Evolutionary conservation across 2,113 vertebrate genomes (phyloP).

Genomic region (Daphoenositta chrysoptera): DNA sequence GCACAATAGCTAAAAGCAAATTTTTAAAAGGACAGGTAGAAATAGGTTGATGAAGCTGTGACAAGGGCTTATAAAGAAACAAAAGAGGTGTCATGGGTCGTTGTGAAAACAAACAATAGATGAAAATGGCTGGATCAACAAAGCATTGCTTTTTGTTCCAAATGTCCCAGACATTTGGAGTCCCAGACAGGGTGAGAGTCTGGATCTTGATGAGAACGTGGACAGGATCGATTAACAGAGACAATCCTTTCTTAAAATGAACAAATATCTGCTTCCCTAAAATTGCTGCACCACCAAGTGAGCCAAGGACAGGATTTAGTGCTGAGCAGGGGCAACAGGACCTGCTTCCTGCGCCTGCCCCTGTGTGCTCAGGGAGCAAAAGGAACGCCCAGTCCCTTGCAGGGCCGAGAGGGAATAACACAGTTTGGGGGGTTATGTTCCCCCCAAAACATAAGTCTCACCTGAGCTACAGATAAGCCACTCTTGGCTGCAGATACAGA

Average conservation of each 20-base stretch:
- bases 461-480: not conserved
- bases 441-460: not conserved
- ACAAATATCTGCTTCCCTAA: not conserved
- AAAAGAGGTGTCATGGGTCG: not conserved
- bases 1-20: not conserved
- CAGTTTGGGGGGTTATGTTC: not conserved
- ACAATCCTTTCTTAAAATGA: not conserved
- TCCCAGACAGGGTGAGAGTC: not conserved
- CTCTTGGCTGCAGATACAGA: not conserved
- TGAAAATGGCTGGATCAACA: not conserved
- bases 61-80: not conserved
- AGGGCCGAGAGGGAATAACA: not conserved
- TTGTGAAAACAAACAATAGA: not conserved
- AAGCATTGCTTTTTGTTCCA: not conserved
- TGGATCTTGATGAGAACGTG: not conserved
- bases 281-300: not conserved
- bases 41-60: not conserved
- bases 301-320: not conserved
- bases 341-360: not conserved
- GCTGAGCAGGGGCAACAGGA: not conserved
- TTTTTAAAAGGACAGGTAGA: not conserved
- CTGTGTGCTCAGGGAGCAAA: fast-evolving
- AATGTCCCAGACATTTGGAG: not conserved
- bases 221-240: not conserved
- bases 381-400: not conserved